These are phyloP conservation scores for Oryzias curvinotus DNA, from an alignment of 2,113 vertebrate genomes.

Conservation along the genomic window DNA sequence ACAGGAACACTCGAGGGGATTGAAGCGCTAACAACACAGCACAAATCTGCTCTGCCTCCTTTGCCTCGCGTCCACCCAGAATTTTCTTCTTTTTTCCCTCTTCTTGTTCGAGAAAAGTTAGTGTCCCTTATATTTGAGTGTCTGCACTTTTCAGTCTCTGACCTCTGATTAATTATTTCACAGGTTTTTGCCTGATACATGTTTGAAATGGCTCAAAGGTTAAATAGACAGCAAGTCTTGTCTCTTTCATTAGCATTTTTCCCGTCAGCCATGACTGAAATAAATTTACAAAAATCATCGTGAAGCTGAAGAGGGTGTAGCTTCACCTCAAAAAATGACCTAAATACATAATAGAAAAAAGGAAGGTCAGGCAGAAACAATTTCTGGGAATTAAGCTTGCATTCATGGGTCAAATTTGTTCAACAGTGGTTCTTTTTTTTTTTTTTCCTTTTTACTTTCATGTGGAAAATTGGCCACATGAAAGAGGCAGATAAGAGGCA, in stretches of 20 bases:
- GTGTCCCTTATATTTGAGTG: constrained; percentile 2
- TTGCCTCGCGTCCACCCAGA: constrained; percentile 28
- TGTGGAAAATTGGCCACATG: constrained; percentile 57
- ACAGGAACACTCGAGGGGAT: constrained; percentile 49
- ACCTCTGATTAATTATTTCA: constrained; percentile 14
- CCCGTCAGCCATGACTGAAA: constrained; percentile 1
- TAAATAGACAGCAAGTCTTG: constrained; percentile 16
- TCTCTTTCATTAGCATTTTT: constrained; percentile 22
- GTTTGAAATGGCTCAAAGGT: constrained; percentile 28
- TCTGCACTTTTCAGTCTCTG: constrained; percentile 13
- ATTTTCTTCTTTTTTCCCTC: constrained; percentile 16
- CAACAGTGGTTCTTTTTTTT: constrained; percentile 38
- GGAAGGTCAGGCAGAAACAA: constrained; percentile 22
- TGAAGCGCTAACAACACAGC: constrained; percentile 48
- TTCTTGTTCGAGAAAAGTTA: constrained; percentile 13
- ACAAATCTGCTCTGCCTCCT: constrained; percentile 41
- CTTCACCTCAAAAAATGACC: constrained; percentile 21
- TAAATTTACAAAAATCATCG: constrained; percentile 20
- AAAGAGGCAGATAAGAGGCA: constrained; percentile 44
- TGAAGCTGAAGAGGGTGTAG: constrained; percentile 4
- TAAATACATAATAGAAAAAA: constrained; percentile 47
- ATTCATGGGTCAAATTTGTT: constrained; percentile 50
- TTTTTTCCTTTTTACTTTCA: constrained; percentile 41
- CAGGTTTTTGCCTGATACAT: constrained; percentile 28
- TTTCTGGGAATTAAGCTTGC: constrained; percentile 29